Conservation (phyloP, 2,797 vertebrate genomes). For the Lagocephalus sceleratus region DNA sequence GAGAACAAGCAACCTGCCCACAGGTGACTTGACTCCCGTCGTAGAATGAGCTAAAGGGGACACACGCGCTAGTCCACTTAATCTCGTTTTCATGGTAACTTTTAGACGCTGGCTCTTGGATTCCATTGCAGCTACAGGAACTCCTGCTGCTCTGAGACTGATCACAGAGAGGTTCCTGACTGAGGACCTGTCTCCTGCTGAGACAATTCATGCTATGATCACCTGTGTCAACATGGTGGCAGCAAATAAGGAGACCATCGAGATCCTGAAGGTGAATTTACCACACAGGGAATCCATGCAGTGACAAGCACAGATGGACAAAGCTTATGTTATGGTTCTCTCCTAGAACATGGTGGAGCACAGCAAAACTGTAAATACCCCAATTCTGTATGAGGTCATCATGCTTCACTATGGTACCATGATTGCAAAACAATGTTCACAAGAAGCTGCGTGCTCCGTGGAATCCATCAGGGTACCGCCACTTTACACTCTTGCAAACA, state of each 20-base stretch:
- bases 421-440: conserved; percentile 75
- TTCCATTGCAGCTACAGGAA: conserved; percentile 74
- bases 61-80: neutral
- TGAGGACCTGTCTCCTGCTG: conserved; percentile 65
- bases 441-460: neutral
- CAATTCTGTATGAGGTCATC: conserved; percentile 67
- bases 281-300: neutral
- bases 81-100: neutral
- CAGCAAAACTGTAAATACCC: conserved; percentile 40
- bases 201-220: conserved; percentile 70
- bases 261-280: conserved; percentile 51
- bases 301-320: too few relatives aligned
- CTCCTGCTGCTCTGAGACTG: conserved; percentile 73
- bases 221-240: conserved; percentile 73
- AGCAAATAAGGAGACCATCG: conserved; percentile 72
- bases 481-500: conserved; percentile 31
- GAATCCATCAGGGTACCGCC: conserved; percentile 57
- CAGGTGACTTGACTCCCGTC: conserved; percentile 71
- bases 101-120: conserved; percentile 79
- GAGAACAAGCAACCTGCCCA: conserved; percentile 51
- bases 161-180: conserved; percentile 75
- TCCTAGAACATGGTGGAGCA: neutral
- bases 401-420: conserved; percentile 80
- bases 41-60: neutral
- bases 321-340: too few relatives aligned